phyloP scores from a whole-genome alignment of 2,888 invertebrate genomes.

The Noctua pronuba region DNA sequence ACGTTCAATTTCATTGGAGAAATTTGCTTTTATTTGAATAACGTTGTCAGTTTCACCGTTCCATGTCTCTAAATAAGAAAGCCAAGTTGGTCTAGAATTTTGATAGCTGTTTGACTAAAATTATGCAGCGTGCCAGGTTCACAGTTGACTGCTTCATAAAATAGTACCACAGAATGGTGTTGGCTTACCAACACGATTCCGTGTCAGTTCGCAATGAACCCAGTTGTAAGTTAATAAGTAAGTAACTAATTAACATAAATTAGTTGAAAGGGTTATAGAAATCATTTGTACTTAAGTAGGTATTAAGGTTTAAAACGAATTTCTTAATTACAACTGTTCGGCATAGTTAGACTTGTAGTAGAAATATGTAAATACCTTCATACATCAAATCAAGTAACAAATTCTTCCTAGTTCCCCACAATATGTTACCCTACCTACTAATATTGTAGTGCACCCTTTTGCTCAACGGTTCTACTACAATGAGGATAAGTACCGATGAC shows the following conservation, averaged over 20 bases:
- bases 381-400: background rate
- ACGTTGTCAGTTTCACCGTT: background rate
- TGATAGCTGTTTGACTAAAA: background rate
- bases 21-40: background rate
- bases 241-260: conserved; percentile 13
- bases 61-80: background rate
- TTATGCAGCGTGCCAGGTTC: background rate
- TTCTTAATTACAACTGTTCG: background rate
- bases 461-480: conserved; percentile 50
- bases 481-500: conserved; percentile 62
- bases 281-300: background rate
- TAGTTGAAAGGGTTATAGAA: conserved; percentile 24
- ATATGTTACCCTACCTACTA: conserved; percentile 38
- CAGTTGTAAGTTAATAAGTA: conserved; percentile 9
- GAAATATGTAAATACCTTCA: background rate
- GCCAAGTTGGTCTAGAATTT: background rate
- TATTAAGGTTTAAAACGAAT: background rate
- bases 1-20: background rate
- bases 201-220: conserved; percentile 16
- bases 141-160: conserved; percentile 18
- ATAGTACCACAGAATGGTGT: too few relatives aligned
- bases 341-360: background rate
- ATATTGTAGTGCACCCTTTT: conserved; percentile 47
- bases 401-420: conserved; percentile 8
- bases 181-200: conserved; percentile 3